Evolutionary conservation across 2,888 invertebrate genomes (phyloP), one percentile per base, ranked within the genome.

Genomic region (Cephus sareptanus): DNA sequence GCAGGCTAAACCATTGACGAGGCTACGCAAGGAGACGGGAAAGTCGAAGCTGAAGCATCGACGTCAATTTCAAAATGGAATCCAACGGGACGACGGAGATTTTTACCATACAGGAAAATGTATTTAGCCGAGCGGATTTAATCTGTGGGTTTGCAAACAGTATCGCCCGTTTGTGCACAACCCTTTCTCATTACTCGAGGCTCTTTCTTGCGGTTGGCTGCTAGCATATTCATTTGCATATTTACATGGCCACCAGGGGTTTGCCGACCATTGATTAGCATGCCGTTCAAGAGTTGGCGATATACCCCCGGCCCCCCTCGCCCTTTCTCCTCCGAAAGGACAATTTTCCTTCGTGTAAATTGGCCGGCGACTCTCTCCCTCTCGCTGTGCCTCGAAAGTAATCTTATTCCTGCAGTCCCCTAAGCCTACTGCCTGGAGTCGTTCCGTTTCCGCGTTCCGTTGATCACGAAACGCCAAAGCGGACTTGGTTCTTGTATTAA

Each of bases 111-210:
- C 0, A 6, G 56, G 9, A 56, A 23, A 56, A 56, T 56, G 23
- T 56, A 56, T 15, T 23, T 23, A 9, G 56, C 9, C 56, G 23
- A 75, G 74, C 75, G 69, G 74, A 73, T 82, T 84, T 83, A 84
- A 80, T 84, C 73, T 79, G 77, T 74, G 74, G 74, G 73, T 76
- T 77, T 31, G 69, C 23, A 0, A 56, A 56, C 56, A 56, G 74
- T 78, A 78, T 80, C 82, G 75, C 75, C 35, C 75, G 76, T 77
- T 82, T 80, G 81, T 78, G 76, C 77, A n/a, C 37, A 34, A 75
- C 35, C 71, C 69, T 73, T 77, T 75, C 40, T 33, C n/a, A 23
- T 34, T 34, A 34, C 70, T 15, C 69, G 69, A 15, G 34, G 11
- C 34, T 33, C 71, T 79, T 81, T 81, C 82, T 81, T 81, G 75